Conservation (phyloP, 2,113 vertebrate species). For the Tragelaphus buxtoni region DNA sequence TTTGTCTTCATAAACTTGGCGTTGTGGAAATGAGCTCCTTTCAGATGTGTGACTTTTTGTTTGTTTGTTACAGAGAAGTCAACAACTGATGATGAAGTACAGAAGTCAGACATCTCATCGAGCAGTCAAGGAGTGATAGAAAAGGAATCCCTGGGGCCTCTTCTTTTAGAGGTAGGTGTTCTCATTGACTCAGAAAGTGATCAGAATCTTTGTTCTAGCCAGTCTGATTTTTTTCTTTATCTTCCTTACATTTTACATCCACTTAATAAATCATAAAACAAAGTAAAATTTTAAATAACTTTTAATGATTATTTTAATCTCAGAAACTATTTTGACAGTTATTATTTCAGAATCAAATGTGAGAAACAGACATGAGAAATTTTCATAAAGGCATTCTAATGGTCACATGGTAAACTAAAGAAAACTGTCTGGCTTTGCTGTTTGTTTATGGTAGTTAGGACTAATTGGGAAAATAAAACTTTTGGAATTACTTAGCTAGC, state of each 20-base stretch:
- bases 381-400: slow-evolving; percentile 10
- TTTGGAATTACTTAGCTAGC: not conserved
- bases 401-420: not conserved
- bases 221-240: not conserved
- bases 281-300: not conserved
- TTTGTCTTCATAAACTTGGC: not conserved
- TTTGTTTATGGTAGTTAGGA: not conserved
- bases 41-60: slow-evolving; percentile 25
- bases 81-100: slow-evolving; percentile 89
- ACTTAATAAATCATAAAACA: slow-evolving; percentile 31
- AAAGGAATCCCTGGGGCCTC: slow-evolving; percentile 91
- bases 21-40: not conserved
- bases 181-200: not conserved
- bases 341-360: slow-evolving; percentile 23
- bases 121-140: slow-evolving; percentile 95
- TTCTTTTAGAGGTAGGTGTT: slow-evolving; percentile 85
- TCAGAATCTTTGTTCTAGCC: not conserved
- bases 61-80: slow-evolving; percentile 85
- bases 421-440: not conserved
- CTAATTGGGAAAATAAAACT: not conserved
- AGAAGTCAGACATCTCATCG: slow-evolving; percentile 96
- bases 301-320: not conserved
- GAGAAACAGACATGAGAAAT: not conserved
- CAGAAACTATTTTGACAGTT: not conserved
- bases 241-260: not conserved